Evolutionary conservation across 2,888 invertebrate species (phyloP).

Genomic region (Cantharis nigra): DNA sequence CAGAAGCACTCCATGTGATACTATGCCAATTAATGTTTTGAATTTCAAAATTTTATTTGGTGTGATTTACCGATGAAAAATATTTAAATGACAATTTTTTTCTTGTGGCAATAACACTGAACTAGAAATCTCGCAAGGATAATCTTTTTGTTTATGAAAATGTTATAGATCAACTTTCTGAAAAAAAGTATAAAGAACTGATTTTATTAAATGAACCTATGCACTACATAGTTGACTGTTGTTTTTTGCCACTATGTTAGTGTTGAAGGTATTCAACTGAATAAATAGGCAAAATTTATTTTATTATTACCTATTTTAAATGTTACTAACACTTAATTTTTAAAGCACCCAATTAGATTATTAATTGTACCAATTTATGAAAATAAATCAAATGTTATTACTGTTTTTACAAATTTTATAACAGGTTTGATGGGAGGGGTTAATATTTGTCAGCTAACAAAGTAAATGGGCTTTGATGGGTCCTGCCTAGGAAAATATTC

Average conservation of each 20-base stretch:
- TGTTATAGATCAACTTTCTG: background rate
- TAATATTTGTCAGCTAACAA: background rate
- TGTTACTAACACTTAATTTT: background rate
- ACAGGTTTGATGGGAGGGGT: background rate
- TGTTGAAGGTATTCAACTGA: background rate
- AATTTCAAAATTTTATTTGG: background rate
- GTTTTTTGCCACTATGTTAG: background rate
- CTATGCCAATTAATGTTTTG: background rate
- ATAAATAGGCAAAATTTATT: background rate
- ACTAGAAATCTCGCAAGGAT: background rate
- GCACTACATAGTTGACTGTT: background rate
- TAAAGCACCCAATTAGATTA: background rate
- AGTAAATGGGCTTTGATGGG: background rate
- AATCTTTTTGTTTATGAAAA: background rate
- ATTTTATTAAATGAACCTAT: background rate
- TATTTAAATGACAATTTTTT: background rate
- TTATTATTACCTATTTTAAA: background rate
- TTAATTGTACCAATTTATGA: background rate
- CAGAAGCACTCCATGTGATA: background rate
- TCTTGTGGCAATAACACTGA: background rate
- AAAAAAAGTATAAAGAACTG: background rate
- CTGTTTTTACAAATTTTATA: background rate
- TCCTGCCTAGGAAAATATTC: background rate
- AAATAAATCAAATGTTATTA: background rate
- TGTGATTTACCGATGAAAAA: background rate